phyloP scores from a whole-genome alignment of 1,140 invertebrate species.

The Pogonognathellus flavescens region DNA sequence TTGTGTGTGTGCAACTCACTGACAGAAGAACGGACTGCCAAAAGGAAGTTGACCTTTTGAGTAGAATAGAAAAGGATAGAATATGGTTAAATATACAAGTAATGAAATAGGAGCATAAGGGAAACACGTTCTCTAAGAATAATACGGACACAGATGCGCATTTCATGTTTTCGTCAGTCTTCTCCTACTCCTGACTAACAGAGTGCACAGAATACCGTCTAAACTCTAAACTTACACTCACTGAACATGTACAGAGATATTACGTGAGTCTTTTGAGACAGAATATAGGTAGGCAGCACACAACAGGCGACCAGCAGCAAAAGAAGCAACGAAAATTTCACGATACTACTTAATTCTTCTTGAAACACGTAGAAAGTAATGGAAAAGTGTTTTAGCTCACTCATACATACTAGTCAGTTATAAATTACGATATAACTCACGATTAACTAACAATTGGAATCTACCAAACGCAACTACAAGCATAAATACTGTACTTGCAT shows the following conservation, averaged over 20 bases:
- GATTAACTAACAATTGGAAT: slow-evolving; percentile 24
- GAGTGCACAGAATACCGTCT: not conserved
- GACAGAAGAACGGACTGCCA: slow-evolving; percentile 35
- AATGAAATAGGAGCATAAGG: slow-evolving; percentile 27
- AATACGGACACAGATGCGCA: slow-evolving; percentile 26
- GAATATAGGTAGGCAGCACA: slow-evolving; percentile 2
- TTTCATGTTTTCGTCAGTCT: not conserved
- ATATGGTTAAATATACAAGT: slow-evolving; percentile 31
- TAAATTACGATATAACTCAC: slow-evolving; percentile 31
- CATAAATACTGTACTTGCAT: not conserved
- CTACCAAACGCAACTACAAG: not conserved
- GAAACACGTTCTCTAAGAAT: slow-evolving; percentile 36
- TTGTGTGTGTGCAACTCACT: not conserved
- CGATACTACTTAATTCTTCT: not conserved
- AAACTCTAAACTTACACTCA: not conserved
- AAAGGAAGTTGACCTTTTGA: slow-evolving; percentile 45
- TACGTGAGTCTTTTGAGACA: not conserved
- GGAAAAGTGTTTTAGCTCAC: slow-evolving; percentile 17
- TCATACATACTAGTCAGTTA: slow-evolving; percentile 1
- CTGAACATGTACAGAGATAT: not conserved
- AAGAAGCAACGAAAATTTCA: not conserved
- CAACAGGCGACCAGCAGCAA: not conserved
- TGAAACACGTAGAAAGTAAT: slow-evolving; percentile 15
- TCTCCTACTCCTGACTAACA: not conserved
- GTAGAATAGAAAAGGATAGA: slow-evolving; percentile 41